Evolutionary conservation across 2,797 vertebrate genomes (phyloP).

Genomic region (Darevskia mixta): DNA sequence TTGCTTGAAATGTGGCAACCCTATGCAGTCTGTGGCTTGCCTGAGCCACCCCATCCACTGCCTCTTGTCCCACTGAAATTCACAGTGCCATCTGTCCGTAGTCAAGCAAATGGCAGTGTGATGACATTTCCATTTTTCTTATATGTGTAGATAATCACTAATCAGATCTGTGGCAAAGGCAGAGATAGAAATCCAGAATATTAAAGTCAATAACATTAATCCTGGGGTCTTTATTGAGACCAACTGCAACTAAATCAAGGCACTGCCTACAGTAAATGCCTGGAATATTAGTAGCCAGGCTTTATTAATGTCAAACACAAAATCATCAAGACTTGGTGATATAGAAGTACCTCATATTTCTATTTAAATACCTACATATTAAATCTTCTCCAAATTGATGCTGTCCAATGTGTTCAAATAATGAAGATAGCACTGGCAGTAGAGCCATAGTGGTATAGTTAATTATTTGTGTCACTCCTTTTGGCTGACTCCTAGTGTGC

Average conservation of each 20-base stretch:
- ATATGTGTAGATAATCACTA: not conserved
- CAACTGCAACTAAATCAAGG: slow-evolving; percentile 1
- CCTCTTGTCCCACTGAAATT: no score
- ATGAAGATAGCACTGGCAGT: slow-evolving; percentile 90
- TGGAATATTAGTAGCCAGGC: slow-evolving; percentile 9
- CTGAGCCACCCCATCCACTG: no score
- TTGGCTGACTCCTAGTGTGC: slow-evolving; percentile 88
- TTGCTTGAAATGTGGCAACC: no score
- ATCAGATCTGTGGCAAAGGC: not conserved
- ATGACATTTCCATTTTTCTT: no score
- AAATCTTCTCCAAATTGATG: slow-evolving; percentile 95
- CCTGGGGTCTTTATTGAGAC: not conserved
- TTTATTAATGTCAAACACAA: slow-evolving; percentile 1
- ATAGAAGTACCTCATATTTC: not conserved
- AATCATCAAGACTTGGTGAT: not conserved
- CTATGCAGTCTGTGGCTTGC: no score
- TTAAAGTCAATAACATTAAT: slow-evolving; percentile 17
- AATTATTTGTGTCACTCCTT: slow-evolving; percentile 94
- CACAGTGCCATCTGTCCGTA: no score
- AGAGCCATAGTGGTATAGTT: slow-evolving; percentile 96
- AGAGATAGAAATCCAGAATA: not conserved
- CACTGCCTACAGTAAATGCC: not conserved
- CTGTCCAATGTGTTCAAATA: slow-evolving; percentile 95
- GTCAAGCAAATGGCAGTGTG: no score
- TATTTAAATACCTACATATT: slow-evolving; percentile 84